These are phyloP conservation scores for Noctilio leporinus DNA, from an alignment of 2,113 vertebrate genomes.

Conservation along the genomic window DNA sequence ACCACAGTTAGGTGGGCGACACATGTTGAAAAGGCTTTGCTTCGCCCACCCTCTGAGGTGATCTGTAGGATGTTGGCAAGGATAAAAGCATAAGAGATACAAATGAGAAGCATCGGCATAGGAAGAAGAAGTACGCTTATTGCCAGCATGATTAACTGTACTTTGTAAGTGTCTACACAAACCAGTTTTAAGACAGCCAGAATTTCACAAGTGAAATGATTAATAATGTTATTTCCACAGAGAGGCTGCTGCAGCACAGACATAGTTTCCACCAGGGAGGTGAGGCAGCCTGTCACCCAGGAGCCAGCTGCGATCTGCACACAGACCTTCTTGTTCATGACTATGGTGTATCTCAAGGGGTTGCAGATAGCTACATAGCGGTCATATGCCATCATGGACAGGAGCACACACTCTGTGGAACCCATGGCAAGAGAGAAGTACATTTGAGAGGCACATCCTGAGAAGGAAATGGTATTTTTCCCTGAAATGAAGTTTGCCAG, in stretches of 20 bases:
- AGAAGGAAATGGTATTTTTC: constrained; percentile 56
- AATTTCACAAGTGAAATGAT: constrained; percentile 72
- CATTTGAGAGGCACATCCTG: constrained; percentile 48
- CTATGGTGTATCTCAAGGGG: constrained; percentile 37
- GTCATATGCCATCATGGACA: constrained; percentile 63
- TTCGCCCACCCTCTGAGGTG: constrained; percentile 22
- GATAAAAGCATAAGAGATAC: constrained; percentile 66
- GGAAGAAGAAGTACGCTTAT: constrained; percentile 39
- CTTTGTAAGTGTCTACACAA: constrained; percentile 50
- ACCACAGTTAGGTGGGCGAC: constrained; percentile 64
- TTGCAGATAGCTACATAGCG: constrained; percentile 53
- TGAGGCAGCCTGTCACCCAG: constrained; percentile 54
- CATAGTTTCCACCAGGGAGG: constrained; percentile 38
- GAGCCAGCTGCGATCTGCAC: constrained; percentile 2
- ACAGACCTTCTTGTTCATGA: constrained; percentile 52
- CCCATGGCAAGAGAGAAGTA: constrained; percentile 58
- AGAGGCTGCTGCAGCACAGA: constrained; percentile 47
- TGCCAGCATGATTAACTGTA: constrained; percentile 43
- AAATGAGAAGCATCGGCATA: constrained; percentile 54
- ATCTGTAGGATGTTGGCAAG: constrained; percentile 54
- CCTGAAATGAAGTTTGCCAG: constrained; percentile 45
- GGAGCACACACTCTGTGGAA: constrained; percentile 53
- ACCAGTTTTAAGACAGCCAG: constrained; percentile 60
- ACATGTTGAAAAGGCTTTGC: constrained; percentile 72
- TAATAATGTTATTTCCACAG: constrained; percentile 53